Base-by-base conservation (phyloP, 2,113 vertebrate species). In the Sciurus niger region DNA sequence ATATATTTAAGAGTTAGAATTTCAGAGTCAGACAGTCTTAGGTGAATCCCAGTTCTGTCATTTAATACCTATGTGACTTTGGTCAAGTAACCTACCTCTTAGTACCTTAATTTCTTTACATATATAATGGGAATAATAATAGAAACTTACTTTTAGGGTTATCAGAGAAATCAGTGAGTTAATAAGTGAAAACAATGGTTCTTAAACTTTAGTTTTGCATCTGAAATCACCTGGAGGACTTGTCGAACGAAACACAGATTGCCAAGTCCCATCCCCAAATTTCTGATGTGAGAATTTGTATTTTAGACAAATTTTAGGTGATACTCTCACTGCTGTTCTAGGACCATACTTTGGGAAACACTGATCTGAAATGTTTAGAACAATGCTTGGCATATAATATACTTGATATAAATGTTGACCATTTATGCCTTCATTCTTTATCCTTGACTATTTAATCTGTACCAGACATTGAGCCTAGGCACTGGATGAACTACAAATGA, bases 261-360 rank as follows among this genome's bases (percentile, higher is more conserved):
- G 30, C 43, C 34, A 90, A 88, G 51, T 32, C 37, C 34, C 34
- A 87, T 37, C 63, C 43, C 46, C 46, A 84, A 77, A 84, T 93
- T 93, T 93, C 63, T 90, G 32, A 65, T 78, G 17, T 79, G 24
- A 90, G 32, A 87, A 90, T 90, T 90, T 95, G 1, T 65, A 68
- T 88, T 93, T 95, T 32, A 87, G 43, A 86, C 8, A 83, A 84
- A 84, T 94, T 93, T 30, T 28, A 72, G 37, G 48, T 79, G 55
- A 79, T 70, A 17, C 51, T 95, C 48, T 93, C 46, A 48, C 65
- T 89, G 32, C 40, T 94, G 40, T 28, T 80, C 22, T 94, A 60
- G n/a, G 48, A 80, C 20, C 72, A 65, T 55, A 78, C 28, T 88
- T 87, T 87, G 46, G 93, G 37, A 70, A 87, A 13, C 5, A 48